A percentile compares a stretch with the other conserved stretches of the same genome.
Conservation (phyloP, 2,888 invertebrate species). For the Torymus texanus region DNA sequence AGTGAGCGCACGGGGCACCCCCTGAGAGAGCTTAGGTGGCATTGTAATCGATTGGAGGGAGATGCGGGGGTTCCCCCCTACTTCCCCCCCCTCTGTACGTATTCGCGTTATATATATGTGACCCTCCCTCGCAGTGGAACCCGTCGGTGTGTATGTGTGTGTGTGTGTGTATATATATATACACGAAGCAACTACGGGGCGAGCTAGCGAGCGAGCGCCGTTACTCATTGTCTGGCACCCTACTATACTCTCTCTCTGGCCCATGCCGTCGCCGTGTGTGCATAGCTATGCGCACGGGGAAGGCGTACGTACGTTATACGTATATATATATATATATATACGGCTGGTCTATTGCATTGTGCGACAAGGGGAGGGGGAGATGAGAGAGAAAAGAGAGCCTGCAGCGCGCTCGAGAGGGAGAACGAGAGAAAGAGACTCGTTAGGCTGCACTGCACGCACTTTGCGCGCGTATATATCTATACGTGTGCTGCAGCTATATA, state of each 20-base stretch:
- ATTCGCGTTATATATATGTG: background rate
- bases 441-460: constrained; percentile 43
- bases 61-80: constrained; percentile 66
- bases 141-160: constrained; percentile 47
- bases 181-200: no score
- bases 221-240: constrained; percentile 69
- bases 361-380: background rate
- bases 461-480: constrained; percentile 10
- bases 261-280: constrained; percentile 54
- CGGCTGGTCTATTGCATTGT: constrained; percentile 14
- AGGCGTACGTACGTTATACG: background rate
- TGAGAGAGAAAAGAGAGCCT: background rate
- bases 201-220: constrained; percentile 59
- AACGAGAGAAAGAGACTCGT: constrained; percentile 38
- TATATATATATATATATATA: constrained; percentile 1
- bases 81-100: no score
- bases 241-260: constrained; percentile 50
- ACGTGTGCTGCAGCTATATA: no score
- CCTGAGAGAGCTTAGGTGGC: constrained; percentile 65
- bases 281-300: constrained; percentile 55
- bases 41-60: constrained; percentile 70
- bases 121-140: constrained; percentile 59
- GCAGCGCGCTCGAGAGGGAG: no score
- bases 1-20: constrained; percentile 55
- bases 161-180: no score